These are phyloP conservation scores for Knipowitschia caucasica DNA, from an alignment of 2,797 vertebrate species.

Conservation along the genomic window DNA sequence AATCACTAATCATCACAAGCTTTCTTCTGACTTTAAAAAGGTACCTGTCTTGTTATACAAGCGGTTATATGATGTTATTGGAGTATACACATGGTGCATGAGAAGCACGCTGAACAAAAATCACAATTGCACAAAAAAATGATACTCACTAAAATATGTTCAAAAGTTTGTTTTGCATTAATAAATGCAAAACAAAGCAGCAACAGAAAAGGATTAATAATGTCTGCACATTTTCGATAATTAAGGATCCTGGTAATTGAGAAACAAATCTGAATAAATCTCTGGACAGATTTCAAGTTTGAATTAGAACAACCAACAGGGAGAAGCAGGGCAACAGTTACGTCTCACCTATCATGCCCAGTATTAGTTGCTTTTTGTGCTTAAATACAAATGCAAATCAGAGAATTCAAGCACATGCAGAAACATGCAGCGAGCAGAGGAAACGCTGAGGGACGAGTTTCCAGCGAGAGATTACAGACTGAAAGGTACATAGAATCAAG, in stretches of 20 bases:
- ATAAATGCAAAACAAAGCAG: no score
- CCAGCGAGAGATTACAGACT: slow-evolving; percentile 17
- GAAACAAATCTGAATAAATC: not conserved
- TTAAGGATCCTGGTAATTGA: not conserved
- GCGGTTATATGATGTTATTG: no score
- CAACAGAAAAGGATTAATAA: no score
- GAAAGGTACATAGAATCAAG: no score
- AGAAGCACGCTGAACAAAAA: no score
- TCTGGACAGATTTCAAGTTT: slow-evolving; percentile 22
- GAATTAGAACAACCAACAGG: slow-evolving; percentile 49
- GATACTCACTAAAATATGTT: no score
- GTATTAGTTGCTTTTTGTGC: slow-evolving; percentile 29
- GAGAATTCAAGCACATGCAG: not conserved
- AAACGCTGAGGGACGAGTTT: slow-evolving; percentile 52
- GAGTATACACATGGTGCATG: no score
- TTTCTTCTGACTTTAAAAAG: no score
- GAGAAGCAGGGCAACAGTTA: slow-evolving; percentile 44
- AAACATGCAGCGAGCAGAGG: not conserved
- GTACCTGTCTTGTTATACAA: no score
- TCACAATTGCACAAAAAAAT: no score
- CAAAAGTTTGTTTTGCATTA: no score
- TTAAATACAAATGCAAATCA: slow-evolving; percentile 10
- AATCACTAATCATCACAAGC: no score
- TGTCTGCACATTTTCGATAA: not conserved
- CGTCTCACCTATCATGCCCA: slow-evolving; percentile 28